A percentile compares a stretch with the other conserved stretches of the same genome.
Conservation (phyloP, 2,113 vertebrate genomes). For the Mastomys coucha region DNA sequence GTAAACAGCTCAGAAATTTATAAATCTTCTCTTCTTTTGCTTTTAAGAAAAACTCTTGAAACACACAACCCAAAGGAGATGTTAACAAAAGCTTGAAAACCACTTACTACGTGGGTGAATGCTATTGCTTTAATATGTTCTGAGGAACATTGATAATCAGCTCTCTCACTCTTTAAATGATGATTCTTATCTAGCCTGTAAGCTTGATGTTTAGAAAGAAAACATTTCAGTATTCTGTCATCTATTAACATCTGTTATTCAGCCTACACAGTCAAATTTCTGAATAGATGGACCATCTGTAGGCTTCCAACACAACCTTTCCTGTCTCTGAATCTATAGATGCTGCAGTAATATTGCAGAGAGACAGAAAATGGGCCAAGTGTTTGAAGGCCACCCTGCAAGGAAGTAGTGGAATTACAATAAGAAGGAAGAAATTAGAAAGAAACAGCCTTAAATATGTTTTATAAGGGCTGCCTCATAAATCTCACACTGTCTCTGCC, state of each 20-base stretch:
- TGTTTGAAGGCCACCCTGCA: not conserved
- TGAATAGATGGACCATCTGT: constrained; percentile 27
- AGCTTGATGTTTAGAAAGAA: constrained; percentile 42
- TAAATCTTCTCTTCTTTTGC: constrained; percentile 45
- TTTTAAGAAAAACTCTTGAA: constrained; percentile 51
- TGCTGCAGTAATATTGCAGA: not conserved
- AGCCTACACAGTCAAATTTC: constrained; percentile 47
- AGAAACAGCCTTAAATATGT: not conserved
- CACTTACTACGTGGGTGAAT: constrained; percentile 24
- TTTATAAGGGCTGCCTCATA: not conserved
- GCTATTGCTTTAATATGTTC: constrained; percentile 44
- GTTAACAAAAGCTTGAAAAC: not conserved
- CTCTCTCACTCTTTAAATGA: not conserved
- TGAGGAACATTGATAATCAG: not conserved
- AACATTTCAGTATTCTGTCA: constrained; percentile 48
- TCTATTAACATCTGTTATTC: constrained; percentile 62
- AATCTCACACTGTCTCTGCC: not conserved
- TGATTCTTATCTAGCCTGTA: not conserved
- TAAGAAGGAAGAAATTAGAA: constrained; percentile 3
- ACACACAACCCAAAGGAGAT: not conserved
- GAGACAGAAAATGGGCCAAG: not conserved
- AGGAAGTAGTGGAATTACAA: not conserved
- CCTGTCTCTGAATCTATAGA: not conserved
- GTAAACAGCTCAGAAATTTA: constrained; percentile 59
- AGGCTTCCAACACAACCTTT: constrained; percentile 32